These are phyloP conservation scores for Aphelenchoides avenae DNA, from an alignment of 1,140 invertebrate genomes.

Conservation along the genomic window DNA sequence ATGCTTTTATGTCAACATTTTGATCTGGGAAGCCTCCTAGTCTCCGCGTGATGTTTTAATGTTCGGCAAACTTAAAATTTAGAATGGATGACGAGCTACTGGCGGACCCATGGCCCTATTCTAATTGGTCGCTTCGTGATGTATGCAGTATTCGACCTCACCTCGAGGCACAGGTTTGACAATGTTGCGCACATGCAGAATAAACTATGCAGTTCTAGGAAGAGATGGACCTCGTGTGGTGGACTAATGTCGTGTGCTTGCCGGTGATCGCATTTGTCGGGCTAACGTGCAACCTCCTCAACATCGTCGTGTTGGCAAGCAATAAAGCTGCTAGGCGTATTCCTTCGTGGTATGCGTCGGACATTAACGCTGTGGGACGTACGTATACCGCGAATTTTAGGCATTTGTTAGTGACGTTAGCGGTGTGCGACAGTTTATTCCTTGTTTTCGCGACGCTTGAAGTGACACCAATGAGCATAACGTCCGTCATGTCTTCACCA, in stretches of 20 bases:
- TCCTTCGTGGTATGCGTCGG: constrained; percentile 48
- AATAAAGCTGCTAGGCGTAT: constrained; percentile 51
- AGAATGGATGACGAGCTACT: too few relatives aligned
- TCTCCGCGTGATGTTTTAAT: too few relatives aligned
- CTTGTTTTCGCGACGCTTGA: constrained; percentile 53
- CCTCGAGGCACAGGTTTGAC: too few relatives aligned
- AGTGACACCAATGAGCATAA: constrained; percentile 44
- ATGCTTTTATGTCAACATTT: too few relatives aligned
- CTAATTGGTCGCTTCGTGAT: too few relatives aligned
- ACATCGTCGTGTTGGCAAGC: constrained; percentile 48
- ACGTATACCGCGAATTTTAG: constrained; percentile 31
- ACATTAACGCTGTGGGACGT: constrained; percentile 1
- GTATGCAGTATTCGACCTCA: too few relatives aligned
- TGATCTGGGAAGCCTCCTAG: too few relatives aligned
- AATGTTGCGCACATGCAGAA: too few relatives aligned
- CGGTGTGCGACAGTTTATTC: constrained; percentile 54
- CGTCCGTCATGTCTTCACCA: constrained; percentile 22
- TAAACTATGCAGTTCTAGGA: too few relatives aligned
- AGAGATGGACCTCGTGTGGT: constrained; percentile 52
- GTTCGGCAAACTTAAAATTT: too few relatives aligned
- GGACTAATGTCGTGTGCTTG: constrained; percentile 51
- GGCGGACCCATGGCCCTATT: too few relatives aligned
- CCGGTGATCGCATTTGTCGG: constrained; percentile 50
- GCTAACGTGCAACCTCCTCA: constrained; percentile 53
- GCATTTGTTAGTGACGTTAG: constrained; percentile 54